A percentile compares a stretch with the other conserved stretches of the same genome.
phyloP scores from a whole-genome alignment of 2,113 vertebrate species.

The Leucoraja erinaceus region DNA sequence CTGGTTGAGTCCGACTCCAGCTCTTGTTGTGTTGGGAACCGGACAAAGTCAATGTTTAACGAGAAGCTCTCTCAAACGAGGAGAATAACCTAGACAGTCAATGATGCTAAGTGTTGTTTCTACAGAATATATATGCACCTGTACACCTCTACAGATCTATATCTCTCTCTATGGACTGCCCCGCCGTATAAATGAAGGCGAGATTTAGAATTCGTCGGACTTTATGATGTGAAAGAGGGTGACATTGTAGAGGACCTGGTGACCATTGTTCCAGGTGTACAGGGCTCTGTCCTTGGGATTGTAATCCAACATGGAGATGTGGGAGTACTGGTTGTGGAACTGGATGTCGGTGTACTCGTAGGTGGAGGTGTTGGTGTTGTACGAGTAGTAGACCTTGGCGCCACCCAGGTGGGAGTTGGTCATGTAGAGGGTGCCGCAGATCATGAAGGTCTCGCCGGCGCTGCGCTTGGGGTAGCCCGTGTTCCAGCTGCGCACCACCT shows the following conservation, averaged over 20 bases:
- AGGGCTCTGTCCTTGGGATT: constrained; percentile 93
- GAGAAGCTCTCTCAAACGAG: no score
- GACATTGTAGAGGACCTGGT: constrained; percentile 94
- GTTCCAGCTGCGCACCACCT: constrained; percentile 86
- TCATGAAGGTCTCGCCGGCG: constrained; percentile 94
- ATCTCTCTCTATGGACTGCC: background rate
- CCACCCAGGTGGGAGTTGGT: constrained; percentile 94
- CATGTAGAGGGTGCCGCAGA: constrained; percentile 93
- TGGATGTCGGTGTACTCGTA: constrained; percentile 97
- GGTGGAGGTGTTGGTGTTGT: constrained; percentile 92
- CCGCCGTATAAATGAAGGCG: background rate
- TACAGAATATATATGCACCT: constrained; percentile 25
- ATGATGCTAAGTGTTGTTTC: constrained; percentile 4
- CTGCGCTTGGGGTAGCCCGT: constrained; percentile 95
- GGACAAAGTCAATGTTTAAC: background rate
- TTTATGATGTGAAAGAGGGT: constrained; percentile 94
- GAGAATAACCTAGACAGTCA: background rate
- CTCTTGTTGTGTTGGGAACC: background rate
- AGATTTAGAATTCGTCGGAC: constrained; percentile 81
- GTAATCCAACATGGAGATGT: constrained; percentile 99
- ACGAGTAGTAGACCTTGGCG: constrained; percentile 95
- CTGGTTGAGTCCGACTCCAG: no score
- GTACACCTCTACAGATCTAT: constrained; percentile 19
- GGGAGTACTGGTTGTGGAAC: constrained; percentile 92
- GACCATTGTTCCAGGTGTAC: constrained; percentile 97